Evolutionary conservation across 1,140 invertebrate species (phyloP).

Genomic region (Brachionus angularis): DNA sequence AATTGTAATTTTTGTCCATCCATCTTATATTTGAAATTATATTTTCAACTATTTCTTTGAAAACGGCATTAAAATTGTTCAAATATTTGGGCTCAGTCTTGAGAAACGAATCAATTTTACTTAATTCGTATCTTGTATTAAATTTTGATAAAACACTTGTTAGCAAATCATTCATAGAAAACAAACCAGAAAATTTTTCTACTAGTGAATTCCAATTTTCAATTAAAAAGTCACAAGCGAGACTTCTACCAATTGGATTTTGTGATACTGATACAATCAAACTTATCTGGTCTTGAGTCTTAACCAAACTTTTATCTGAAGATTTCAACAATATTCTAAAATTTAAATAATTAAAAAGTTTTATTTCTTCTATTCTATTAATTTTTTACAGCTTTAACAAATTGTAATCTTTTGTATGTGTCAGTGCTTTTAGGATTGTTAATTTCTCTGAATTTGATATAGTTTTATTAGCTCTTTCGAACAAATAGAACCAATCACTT

Average conservation of each 20-base stretch:
- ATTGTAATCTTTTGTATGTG: background rate
- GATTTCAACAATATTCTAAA: too few relatives aligned
- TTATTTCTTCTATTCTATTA: too few relatives aligned
- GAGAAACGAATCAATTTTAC: conserved; percentile 6
- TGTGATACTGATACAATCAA: conserved; percentile 67
- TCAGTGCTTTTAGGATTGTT: background rate
- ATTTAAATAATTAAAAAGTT: too few relatives aligned
- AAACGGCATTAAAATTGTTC: background rate
- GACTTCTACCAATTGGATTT: conserved; percentile 68
- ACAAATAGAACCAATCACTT: background rate
- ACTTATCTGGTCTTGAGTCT: conserved; percentile 66
- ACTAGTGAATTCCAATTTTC: conserved; percentile 66
- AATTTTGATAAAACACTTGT: background rate
- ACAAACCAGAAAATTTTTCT: conserved; percentile 48
- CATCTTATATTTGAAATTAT: conserved; percentile 6
- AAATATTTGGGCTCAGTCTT: background rate
- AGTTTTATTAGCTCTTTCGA: background rate
- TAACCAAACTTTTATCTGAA: conserved; percentile 65
- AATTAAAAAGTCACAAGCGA: conserved; percentile 73
- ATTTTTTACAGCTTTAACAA: background rate
- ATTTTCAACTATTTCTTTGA: conserved; percentile 1
- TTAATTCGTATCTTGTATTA: conserved; percentile 26
- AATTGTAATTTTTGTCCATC: conserved; percentile 5
- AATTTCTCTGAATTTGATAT: background rate
- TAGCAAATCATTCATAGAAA: background rate